Conservation (phyloP, 2,888 invertebrate genomes). For the Antheraea yamamai region DNA sequence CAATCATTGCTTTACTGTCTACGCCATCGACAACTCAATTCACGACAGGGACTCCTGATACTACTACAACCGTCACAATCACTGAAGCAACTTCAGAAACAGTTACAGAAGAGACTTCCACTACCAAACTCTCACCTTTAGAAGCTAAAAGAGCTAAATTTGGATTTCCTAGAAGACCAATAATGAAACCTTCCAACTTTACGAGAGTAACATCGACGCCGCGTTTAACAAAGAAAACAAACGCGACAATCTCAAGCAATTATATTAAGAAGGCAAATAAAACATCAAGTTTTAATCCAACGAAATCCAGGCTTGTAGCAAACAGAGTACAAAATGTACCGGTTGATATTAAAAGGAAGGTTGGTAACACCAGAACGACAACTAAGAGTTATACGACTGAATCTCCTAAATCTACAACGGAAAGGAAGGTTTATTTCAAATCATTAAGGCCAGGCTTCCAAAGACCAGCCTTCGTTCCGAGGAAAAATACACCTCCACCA, state of each 20-base stretch:
- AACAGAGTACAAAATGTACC: conserved; percentile 72
- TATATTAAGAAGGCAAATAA: conserved; percentile 61
- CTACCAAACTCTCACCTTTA: conserved; percentile 54
- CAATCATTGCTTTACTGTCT: conserved; percentile 42
- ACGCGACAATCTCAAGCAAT: conserved; percentile 48
- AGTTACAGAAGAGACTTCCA: conserved; percentile 58
- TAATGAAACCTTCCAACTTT: conserved; percentile 60
- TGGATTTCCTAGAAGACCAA: conserved; percentile 66
- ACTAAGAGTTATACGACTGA: conserved; percentile 64
- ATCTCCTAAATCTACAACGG: conserved; percentile 64
- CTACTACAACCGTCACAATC: conserved; percentile 24
- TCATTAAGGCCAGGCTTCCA: conserved; percentile 63
- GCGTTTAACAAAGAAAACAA: conserved; percentile 54
- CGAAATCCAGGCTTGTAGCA: conserved; percentile 61
- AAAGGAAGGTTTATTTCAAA: conserved; percentile 65
- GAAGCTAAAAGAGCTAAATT: conserved; percentile 69
- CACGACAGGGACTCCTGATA: conserved; percentile 32
- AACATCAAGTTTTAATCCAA: conserved; percentile 60
- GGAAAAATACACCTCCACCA: conserved; percentile 57
- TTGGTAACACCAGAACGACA: conserved; percentile 43
- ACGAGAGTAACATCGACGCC: conserved; percentile 50
- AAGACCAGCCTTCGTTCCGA: conserved; percentile 68
- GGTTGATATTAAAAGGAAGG: conserved; percentile 65
- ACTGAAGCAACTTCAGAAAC: conserved; percentile 47
- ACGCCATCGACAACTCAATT: conserved; percentile 40